Conservation (phyloP, 1,140 invertebrate species). For the Drosophila pectinifera region DNA sequence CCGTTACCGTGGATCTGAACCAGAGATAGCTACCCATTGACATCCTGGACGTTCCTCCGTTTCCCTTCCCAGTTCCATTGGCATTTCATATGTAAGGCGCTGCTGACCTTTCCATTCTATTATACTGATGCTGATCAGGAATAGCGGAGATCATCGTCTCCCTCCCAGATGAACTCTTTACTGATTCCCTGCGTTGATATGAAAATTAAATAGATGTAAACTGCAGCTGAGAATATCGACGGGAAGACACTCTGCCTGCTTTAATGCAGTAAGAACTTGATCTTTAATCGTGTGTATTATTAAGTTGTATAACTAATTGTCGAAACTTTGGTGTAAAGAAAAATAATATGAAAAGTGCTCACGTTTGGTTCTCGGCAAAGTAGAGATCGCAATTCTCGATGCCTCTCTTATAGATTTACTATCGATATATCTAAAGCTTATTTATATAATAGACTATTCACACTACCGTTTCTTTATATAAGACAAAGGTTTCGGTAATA, state of each 20-base stretch:
- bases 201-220: conserved; percentile 29
- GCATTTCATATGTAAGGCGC: conserved; percentile 66
- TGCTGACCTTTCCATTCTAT: conserved; percentile 25
- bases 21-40: conserved; percentile 43
- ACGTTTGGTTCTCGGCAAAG: too few relatives aligned
- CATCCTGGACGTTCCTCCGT: conserved; percentile 49
- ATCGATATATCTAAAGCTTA: too few relatives aligned
- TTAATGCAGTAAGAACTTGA: neutral
- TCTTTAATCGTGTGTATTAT: too few relatives aligned
- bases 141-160: conserved; percentile 41
- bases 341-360: too few relatives aligned
- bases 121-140: conserved; percentile 70
- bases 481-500: too few relatives aligned
- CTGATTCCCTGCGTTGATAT: conserved; percentile 64
- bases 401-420: too few relatives aligned
- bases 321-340: too few relatives aligned
- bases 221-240: neutral
- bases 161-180: conserved; percentile 32
- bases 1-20: neutral
- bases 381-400: too few relatives aligned
- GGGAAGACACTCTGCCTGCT: neutral
- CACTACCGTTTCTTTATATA: too few relatives aligned
- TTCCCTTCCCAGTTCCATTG: neutral
- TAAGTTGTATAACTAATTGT: too few relatives aligned
- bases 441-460: too few relatives aligned